phyloP scores from a whole-genome alignment of 2,113 vertebrate genomes.

The Sphaerodactylus townsendi region DNA sequence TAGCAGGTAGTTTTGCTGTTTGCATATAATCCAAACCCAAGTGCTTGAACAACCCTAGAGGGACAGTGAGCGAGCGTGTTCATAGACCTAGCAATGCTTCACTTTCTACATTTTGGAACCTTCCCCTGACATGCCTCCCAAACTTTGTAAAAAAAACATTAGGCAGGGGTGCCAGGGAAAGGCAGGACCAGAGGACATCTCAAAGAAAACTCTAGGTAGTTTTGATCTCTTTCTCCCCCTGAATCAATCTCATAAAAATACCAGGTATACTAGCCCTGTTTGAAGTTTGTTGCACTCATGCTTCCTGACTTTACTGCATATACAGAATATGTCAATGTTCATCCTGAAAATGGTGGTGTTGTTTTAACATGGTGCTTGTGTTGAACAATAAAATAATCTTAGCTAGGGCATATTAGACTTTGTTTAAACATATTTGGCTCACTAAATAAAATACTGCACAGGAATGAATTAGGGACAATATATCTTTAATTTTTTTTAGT shows the following conservation, averaged over 20 bases:
- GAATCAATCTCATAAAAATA: too few species aligned
- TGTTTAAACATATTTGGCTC: neutral
- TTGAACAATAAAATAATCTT: neutral
- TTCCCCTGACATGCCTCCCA: neutral
- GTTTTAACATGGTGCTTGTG: neutral
- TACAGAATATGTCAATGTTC: neutral
- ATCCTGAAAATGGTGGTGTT: neutral
- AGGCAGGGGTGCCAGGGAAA: too few species aligned
- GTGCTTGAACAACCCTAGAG: too few species aligned
- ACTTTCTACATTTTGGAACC: neutral
- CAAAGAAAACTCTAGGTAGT: too few species aligned
- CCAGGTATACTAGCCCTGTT: neutral
- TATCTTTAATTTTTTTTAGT: constrained; percentile 82
- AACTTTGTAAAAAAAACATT: neutral
- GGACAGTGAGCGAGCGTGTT: neutral
- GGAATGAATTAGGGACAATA: constrained; percentile 60
- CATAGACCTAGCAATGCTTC: neutral
- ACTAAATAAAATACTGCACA: constrained; percentile 18
- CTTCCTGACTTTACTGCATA: neutral
- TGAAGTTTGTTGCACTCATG: neutral
- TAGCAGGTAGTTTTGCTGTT: too few species aligned
- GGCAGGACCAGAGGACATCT: too few species aligned
- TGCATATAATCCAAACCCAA: too few species aligned
- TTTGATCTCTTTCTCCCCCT: too few species aligned
- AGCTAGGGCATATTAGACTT: neutral